phyloP scores from a whole-genome alignment of 2,797 vertebrate species.

The Macropodus opercularis region DNA sequence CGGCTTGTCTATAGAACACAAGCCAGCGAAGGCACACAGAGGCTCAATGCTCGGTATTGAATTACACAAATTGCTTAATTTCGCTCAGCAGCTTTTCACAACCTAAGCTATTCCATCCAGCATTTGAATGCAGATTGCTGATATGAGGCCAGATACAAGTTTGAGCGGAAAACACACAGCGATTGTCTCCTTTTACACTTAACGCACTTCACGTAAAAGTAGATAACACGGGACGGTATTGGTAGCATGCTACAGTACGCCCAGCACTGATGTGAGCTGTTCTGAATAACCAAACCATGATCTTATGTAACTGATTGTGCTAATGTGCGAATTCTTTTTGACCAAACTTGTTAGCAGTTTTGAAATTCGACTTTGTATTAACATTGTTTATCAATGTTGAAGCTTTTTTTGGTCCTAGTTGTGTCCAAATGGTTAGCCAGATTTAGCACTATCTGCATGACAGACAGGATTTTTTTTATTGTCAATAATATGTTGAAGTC shows the following conservation, averaged over 20 bases:
- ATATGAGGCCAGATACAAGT: conserved; percentile 62
- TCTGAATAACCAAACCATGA: conserved; percentile 85
- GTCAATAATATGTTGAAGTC: conserved; percentile 83
- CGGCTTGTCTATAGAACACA: conserved; percentile 74
- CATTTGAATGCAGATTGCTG: conserved; percentile 74
- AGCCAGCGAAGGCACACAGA: conserved; percentile 45
- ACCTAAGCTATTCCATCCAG: conserved; percentile 60
- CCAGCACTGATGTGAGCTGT: conserved; percentile 87
- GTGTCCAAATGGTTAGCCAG: conserved; percentile 88
- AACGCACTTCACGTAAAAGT: conserved; percentile 74
- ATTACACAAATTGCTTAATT: conserved; percentile 49
- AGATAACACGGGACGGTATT: conserved; percentile 61
- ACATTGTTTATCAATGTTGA: conserved; percentile 88
- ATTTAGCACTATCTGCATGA: conserved; percentile 94
- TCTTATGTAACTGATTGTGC: conserved; percentile 89
- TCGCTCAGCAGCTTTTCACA: conserved; percentile 43
- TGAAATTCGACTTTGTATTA: conserved; percentile 87
- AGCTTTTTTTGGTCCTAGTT: conserved; percentile 88
- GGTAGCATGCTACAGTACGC: conserved; percentile 83
- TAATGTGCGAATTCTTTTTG: conserved; percentile 91
- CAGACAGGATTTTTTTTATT: conserved; percentile 86
- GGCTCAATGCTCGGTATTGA: conserved; percentile 47
- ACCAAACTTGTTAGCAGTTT: conserved; percentile 90
- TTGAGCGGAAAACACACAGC: conserved; percentile 63
- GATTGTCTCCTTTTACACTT: conserved; percentile 69